Conservation (phyloP, 1,140 invertebrate genomes). For the Fragariocoptes setiger region DNA sequence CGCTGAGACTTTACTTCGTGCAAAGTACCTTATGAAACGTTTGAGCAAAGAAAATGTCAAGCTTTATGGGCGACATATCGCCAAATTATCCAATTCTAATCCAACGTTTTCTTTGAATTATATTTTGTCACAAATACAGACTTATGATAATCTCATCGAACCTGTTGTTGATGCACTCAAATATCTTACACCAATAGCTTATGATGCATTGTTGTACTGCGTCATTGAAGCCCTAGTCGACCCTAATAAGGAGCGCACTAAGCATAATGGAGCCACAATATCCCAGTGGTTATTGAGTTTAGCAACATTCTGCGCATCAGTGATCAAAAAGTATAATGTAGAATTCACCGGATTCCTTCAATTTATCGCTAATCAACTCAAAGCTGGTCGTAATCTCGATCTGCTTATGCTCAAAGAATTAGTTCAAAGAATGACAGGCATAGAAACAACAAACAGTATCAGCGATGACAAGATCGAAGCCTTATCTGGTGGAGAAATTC, state of each 20-base stretch:
- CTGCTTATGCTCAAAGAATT: constrained; percentile 84
- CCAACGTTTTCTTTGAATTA: constrained; percentile 87
- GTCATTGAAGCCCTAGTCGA: constrained; percentile 58
- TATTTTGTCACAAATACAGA: constrained; percentile 62
- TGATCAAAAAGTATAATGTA: constrained; percentile 88
- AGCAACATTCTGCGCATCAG: constrained; percentile 66
- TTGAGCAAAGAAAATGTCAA: constrained; percentile 96
- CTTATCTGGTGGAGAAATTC: constrained; percentile 73
- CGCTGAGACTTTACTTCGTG: constrained; percentile 54
- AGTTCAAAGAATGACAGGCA: constrained; percentile 94
- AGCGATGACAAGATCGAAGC: constrained; percentile 81
- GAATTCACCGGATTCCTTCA: constrained; percentile 77
- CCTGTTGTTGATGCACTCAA: constrained; percentile 93
- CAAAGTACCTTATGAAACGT: constrained; percentile 86
- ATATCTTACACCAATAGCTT: constrained; percentile 73
- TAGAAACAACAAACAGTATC: constrained; percentile 82
- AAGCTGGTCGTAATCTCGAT: constrained; percentile 75
- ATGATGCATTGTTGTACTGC: constrained; percentile 83
- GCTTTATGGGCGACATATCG: constrained; percentile 67
- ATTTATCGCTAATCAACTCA: constrained; percentile 86
- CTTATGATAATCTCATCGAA: constrained; percentile 77
- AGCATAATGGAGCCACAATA: constrained; percentile 68
- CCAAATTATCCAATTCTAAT: constrained; percentile 79
- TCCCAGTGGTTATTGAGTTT: constrained; percentile 57
- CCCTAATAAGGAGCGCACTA: constrained; percentile 31